Evolutionary conservation across 2,113 vertebrate species (phyloP).

Genomic region (Sceloporus tristichus): DNA sequence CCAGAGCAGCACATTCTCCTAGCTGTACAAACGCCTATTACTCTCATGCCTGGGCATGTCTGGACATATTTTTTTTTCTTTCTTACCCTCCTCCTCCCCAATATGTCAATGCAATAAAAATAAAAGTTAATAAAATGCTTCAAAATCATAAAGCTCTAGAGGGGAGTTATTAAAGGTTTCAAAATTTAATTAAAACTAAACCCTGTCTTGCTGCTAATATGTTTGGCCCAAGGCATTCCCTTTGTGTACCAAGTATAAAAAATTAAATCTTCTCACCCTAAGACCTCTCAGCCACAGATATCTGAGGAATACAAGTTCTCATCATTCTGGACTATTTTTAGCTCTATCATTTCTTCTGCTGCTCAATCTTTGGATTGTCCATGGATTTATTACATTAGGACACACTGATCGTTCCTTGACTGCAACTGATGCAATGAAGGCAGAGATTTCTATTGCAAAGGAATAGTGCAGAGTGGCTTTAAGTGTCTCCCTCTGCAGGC

Average conservation of each 20-base stretch:
- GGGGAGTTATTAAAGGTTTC: conserved; percentile 24
- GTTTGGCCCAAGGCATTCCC: conserved; percentile 38
- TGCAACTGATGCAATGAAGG: neutral
- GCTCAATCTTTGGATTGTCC: neutral
- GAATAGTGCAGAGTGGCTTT: no score
- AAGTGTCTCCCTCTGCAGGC: neutral
- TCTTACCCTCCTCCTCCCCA: neutral
- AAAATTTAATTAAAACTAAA: conserved; percentile 42
- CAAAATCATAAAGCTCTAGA: conserved; percentile 24
- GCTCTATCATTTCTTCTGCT: neutral
- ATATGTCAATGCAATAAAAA: conserved; percentile 17
- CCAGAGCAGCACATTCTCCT: neutral
- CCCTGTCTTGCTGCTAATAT: conserved; percentile 16
- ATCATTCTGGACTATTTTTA: neutral
- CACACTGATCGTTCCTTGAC: neutral
- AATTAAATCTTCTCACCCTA: neutral
- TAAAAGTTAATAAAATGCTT: conserved; percentile 33
- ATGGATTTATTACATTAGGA: neutral
- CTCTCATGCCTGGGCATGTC: neutral
- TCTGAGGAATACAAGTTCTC: neutral
- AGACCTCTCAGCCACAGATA: neutral
- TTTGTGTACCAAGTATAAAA: conserved; percentile 30
- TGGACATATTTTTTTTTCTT: neutral
- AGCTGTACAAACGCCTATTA: neutral
- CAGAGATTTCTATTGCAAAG: neutral